These are phyloP conservation scores for Tridacna gigas DNA, from an alignment of 2,888 invertebrate species.

Conservation along the genomic window DNA sequence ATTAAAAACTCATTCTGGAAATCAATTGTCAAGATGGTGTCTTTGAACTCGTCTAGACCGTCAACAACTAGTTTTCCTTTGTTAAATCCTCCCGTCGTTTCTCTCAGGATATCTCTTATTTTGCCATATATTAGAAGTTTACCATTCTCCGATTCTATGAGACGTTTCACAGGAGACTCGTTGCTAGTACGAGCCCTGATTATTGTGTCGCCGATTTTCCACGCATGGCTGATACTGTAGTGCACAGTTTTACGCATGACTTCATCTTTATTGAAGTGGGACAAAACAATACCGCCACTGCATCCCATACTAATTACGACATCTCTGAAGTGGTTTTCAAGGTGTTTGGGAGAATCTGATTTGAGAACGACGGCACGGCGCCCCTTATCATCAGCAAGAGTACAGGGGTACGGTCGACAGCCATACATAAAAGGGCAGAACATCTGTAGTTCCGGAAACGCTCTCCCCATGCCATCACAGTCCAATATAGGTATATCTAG, in stretches of 20 bases:
- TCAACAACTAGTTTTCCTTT: conserved; percentile 71
- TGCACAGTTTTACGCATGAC: conserved; percentile 66
- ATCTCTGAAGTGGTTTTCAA: conserved; percentile 78
- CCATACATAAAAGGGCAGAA: conserved; percentile 77
- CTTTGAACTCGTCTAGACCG: conserved; percentile 63
- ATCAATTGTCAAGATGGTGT: conserved; percentile 66
- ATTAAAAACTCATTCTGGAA: conserved; percentile 83
- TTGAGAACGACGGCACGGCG: conserved; percentile 72
- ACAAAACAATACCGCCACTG: conserved; percentile 68
- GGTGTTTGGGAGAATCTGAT: conserved; percentile 67
- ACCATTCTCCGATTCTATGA: conserved; percentile 69
- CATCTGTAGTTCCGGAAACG: conserved; percentile 82
- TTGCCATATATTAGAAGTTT: conserved; percentile 75
- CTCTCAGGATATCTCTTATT: conserved; percentile 73
- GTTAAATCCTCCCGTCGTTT: conserved; percentile 78
- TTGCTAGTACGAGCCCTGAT: conserved; percentile 73
- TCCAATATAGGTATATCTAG: conserved; percentile 78
- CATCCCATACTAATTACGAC: conserved; percentile 79
- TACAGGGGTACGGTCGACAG: conserved; percentile 69
- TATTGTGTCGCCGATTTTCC: conserved; percentile 79
- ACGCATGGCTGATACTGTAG: conserved; percentile 76
- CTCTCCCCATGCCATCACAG: conserved; percentile 82
- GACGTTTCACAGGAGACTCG: conserved; percentile 71
- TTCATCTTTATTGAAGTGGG: conserved; percentile 64
- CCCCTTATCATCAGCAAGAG: conserved; percentile 74